Percentiles rank a stretch among this genome's conserved stretches.
Conservation (phyloP, 2,797 vertebrate species). For the Coccyzus lansbergi region DNA sequence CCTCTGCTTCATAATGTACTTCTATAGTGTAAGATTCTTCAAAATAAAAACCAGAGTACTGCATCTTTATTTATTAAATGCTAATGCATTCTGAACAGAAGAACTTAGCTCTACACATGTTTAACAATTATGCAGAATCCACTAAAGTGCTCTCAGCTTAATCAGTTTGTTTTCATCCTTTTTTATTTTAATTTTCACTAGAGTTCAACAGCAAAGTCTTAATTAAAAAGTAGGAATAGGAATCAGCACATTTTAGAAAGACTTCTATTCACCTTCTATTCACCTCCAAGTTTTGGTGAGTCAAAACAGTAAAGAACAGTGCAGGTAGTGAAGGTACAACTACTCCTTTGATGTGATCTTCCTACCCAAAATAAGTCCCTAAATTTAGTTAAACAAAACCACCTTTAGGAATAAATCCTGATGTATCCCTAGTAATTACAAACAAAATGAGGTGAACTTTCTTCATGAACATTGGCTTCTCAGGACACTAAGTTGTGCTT, state of each 20-base stretch:
- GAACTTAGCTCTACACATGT: not conserved
- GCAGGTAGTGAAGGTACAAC: not conserved
- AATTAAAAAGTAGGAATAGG: not conserved
- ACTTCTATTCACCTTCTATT: not conserved
- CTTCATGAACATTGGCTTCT: accelerated
- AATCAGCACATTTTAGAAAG: not conserved
- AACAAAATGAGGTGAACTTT: not conserved
- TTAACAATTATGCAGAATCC: slow-evolving; percentile 30
- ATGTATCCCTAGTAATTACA: not conserved
- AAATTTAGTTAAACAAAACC: not conserved
- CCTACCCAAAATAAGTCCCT: not conserved
- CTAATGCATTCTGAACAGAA: slow-evolving; percentile 22
- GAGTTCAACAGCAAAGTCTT: not conserved
- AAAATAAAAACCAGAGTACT: slow-evolving; percentile 5
- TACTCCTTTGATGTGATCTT: not conserved
- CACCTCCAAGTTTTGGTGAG: not conserved
- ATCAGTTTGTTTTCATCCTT: slow-evolving; percentile 25
- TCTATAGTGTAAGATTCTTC: slow-evolving; percentile 1
- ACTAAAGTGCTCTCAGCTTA: slow-evolving; percentile 18
- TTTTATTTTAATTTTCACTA: not conserved
- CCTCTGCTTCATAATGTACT: not conserved
- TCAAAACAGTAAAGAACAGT: not conserved
- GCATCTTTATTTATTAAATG: slow-evolving; percentile 54
- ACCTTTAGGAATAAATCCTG: not conserved
- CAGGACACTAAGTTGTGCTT: not conserved